Conservation (phyloP, 2,888 invertebrate genomes). For the Eremobia ochroleuca region DNA sequence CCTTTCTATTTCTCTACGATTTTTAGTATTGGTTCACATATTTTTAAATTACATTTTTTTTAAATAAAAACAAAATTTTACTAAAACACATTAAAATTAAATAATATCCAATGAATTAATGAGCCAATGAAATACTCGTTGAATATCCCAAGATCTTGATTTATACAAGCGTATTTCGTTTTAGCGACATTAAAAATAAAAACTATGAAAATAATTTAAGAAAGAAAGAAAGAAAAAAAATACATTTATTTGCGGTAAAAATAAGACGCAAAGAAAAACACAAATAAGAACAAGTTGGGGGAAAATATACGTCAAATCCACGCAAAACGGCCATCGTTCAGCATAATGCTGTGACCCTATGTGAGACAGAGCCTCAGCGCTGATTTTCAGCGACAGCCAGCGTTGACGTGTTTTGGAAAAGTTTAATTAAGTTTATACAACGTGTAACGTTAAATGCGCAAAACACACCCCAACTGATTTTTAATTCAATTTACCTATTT, state of each 20-base stretch:
- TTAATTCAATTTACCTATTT: too few species aligned
- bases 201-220: not conserved
- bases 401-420: too few species aligned
- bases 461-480: too few species aligned
- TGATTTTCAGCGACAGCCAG: not conserved
- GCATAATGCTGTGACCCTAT: not conserved
- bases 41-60: not conserved
- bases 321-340: not conserved
- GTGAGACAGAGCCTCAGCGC: not conserved
- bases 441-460: too few species aligned
- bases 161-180: not conserved
- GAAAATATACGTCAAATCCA: not conserved
- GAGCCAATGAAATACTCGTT: constrained; percentile 55
- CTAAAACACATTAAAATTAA: constrained; percentile 37
- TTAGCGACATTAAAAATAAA: not conserved
- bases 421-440: too few species aligned
- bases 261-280: too few species aligned
- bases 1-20: not conserved
- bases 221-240: not conserved
- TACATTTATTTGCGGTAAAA: not conserved
- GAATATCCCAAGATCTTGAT: constrained; percentile 27
- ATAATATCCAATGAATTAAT: constrained; percentile 52
- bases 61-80: constrained; percentile 22
- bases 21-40: not conserved
- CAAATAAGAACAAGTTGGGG: not conserved